phyloP scores from a whole-genome alignment of 2,797 vertebrate genomes.

The Sphenodon punctatus region DNA sequence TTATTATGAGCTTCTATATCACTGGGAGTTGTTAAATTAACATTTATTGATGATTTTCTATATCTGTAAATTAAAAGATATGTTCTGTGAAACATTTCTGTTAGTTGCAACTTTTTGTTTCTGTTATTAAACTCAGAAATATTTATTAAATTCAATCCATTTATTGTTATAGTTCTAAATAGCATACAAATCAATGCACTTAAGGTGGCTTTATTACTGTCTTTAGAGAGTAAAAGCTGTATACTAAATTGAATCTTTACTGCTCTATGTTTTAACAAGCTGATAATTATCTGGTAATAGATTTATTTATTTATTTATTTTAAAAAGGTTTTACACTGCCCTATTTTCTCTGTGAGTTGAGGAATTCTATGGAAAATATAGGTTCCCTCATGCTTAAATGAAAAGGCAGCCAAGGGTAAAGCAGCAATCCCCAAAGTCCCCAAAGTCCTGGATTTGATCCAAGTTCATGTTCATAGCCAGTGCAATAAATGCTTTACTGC shows the following conservation, averaged over 20 bases:
- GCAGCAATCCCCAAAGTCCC: too few species aligned
- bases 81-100: background rate
- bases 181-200: background rate
- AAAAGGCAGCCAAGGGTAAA: background rate
- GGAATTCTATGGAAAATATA: background rate
- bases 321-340: background rate
- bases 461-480: background rate
- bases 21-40: background rate
- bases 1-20: background rate
- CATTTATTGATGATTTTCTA: background rate
- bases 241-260: slow-evolving; percentile 9
- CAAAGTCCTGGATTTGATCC: background rate
- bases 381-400: background rate
- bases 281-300: slow-evolving; percentile 14
- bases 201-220: slow-evolving; percentile 3
- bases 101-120: background rate
- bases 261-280: slow-evolving; percentile 1
- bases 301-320: too few species aligned
- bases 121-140: background rate
- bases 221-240: slow-evolving; percentile 14
- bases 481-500: background rate
- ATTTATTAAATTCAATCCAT: slow-evolving; percentile 12
- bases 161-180: background rate
- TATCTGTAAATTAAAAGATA: slow-evolving; percentile 10
- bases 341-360: background rate